Percentiles rank a stretch among this genome's conserved stretches.
Conservation (phyloP, 2,797 vertebrate species). For the Syngnathus rostellatus region DNA sequence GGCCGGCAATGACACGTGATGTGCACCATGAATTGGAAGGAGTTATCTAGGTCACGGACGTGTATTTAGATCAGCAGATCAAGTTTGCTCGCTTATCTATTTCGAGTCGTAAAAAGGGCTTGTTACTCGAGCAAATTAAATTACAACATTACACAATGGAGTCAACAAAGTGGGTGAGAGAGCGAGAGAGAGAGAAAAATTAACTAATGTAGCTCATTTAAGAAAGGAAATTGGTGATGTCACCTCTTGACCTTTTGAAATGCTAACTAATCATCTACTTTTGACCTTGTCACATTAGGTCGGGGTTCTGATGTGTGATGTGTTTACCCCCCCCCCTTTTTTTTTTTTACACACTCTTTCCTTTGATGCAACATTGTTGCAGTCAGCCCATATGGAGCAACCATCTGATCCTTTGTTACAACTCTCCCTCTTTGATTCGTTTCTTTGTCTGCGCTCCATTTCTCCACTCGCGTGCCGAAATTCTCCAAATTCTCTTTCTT, state of each 20-base stretch:
- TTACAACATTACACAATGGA: constrained; percentile 6
- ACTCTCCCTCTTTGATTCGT: constrained; percentile 35
- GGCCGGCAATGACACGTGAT: constrained; percentile 34
- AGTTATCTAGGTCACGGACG: constrained; percentile 32
- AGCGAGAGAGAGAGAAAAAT: constrained; percentile 9
- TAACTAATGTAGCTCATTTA: constrained; percentile 19
- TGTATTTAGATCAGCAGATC: not conserved
- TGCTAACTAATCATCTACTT: constrained; percentile 23
- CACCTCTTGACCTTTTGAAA: constrained; percentile 27
- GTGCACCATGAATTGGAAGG: constrained; percentile 31
- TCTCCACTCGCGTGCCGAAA: constrained; percentile 22
- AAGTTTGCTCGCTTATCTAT: not conserved
- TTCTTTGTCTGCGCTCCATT: constrained; percentile 48
- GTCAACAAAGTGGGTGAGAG: constrained; percentile 8
- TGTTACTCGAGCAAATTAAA: not conserved
- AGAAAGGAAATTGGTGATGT: constrained; percentile 22
- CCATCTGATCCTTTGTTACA: constrained; percentile 47
- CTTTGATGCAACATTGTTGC: constrained; percentile 42
- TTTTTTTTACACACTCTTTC: constrained; percentile 51
- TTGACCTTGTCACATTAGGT: constrained; percentile 14
- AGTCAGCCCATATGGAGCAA: constrained; percentile 15
- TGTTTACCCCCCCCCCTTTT: constrained; percentile 35
- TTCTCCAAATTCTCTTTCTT: constrained; percentile 10
- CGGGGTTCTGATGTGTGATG: constrained; percentile 20
- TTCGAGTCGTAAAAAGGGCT: not conserved